Percentiles rank a stretch among this genome's conserved stretches.
phyloP scores from a whole-genome alignment of 2,113 vertebrate genomes.

The Oophaga pumilio region DNA sequence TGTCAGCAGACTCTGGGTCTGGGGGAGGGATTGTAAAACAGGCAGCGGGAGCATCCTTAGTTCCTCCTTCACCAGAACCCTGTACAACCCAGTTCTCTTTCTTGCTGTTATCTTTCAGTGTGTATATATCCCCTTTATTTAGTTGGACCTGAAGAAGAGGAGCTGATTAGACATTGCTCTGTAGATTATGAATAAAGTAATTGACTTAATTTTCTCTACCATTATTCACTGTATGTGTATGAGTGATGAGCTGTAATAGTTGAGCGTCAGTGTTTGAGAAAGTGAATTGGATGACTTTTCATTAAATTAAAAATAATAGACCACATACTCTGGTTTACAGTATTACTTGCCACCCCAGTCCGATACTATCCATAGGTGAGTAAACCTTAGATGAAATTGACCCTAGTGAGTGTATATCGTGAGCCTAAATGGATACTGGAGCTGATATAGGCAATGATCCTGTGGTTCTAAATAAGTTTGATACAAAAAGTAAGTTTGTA shows the following conservation, averaged over 20 bases:
- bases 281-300: background rate
- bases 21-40: constrained; percentile 89
- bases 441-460: no score
- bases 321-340: background rate
- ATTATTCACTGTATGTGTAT: no score
- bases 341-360: no score
- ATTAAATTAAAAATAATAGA: background rate
- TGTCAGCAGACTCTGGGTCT: constrained; percentile 79
- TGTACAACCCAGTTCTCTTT: constrained; percentile 82
- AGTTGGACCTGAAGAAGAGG: constrained; percentile 75
- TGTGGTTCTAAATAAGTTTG: no score
- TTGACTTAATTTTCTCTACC: no score
- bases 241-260: no score
- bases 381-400: no score
- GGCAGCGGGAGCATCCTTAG: constrained; percentile 79
- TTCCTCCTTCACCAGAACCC: constrained; percentile 65
- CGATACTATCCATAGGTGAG: no score
- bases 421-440: no score
- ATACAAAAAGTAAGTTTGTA: no score
- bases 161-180: background rate
- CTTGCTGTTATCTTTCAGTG: constrained; percentile 82
- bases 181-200: background rate
- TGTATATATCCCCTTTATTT: constrained; percentile 78
- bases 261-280: no score
- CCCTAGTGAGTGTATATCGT: no score